These are phyloP conservation scores for Scolanthus callimorphus DNA, from an alignment of 92 coral and sea anemone genomes.

Conservation along the genomic window DNA sequence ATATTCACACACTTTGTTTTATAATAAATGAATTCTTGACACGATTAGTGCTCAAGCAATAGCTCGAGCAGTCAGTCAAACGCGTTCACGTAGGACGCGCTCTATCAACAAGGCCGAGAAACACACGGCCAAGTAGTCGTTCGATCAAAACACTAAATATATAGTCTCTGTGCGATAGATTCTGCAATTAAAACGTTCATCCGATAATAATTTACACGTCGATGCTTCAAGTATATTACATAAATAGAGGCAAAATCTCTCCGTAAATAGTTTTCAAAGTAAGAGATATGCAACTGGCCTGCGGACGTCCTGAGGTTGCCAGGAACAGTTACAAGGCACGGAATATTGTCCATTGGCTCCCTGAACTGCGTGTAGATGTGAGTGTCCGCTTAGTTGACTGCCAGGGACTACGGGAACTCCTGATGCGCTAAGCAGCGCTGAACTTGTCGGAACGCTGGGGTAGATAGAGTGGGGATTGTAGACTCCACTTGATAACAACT, in stretches of 20 bases:
- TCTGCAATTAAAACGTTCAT: slow-evolving; percentile 43
- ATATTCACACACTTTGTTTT: slow-evolving; percentile 68
- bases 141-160: slow-evolving; percentile 6
- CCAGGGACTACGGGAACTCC: slow-evolving; percentile 74
- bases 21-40: slow-evolving; percentile 73
- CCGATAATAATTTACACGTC: slow-evolving; percentile 79
- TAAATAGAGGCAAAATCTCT: slow-evolving; percentile 52
- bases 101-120: slow-evolving; percentile 16
- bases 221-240: slow-evolving; percentile 65
- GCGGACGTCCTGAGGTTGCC: slow-evolving; percentile 87
- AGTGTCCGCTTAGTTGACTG: slow-evolving; percentile 64
- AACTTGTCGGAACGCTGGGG: slow-evolving; percentile 69
- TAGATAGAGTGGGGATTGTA: slow-evolving; percentile 76
- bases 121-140: slow-evolving; percentile 21
- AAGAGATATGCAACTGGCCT: slow-evolving; percentile 97
- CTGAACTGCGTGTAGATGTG: slow-evolving; percentile 85
- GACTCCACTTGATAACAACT: slow-evolving; percentile 69
- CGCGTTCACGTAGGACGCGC: slow-evolving; percentile 8
- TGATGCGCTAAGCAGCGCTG: slow-evolving; percentile 65
- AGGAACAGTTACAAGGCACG: slow-evolving; percentile 94
- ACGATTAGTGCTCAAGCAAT: slow-evolving; percentile 57
- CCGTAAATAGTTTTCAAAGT: slow-evolving; percentile 66
- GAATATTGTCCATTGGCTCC: slow-evolving; percentile 94
- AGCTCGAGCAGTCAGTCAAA: slow-evolving; percentile 46
- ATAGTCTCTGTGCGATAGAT: slow-evolving; percentile 23